Conservation (phyloP, 2,888 invertebrate species). For the Tupiocoris notatus region DNA sequence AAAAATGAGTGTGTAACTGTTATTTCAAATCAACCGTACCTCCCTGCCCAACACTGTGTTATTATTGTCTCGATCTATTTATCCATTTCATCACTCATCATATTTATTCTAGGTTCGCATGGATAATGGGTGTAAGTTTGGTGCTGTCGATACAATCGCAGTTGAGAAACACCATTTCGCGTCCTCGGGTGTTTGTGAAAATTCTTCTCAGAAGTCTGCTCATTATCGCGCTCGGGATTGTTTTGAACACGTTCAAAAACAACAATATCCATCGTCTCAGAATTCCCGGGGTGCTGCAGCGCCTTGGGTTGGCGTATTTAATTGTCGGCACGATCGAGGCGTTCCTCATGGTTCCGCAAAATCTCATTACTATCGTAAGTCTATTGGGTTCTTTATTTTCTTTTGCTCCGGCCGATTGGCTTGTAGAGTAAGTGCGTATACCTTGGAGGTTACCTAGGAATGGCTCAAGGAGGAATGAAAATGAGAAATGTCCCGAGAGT, state of each 20-base stretch:
- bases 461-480: too few relatives aligned
- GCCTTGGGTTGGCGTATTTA: conserved; percentile 76
- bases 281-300: conserved; percentile 78
- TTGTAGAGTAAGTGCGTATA: too few relatives aligned
- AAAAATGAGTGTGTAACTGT: too few relatives aligned
- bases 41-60: too few relatives aligned
- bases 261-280: conserved; percentile 58
- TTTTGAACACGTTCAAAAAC: conserved; percentile 58
- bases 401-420: background rate
- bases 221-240: conserved; percentile 65
- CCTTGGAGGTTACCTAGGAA: too few relatives aligned
- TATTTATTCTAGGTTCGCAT: conserved; percentile 81
- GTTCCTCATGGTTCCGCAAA: conserved; percentile 55
- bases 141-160: conserved; percentile 70
- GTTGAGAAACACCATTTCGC: conserved; percentile 64
- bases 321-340: conserved; percentile 70
- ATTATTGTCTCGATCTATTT: too few relatives aligned
- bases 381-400: background rate
- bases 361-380: conserved; percentile 50
- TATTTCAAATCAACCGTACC: too few relatives aligned
- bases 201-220: conserved; percentile 61
- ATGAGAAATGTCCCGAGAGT: too few relatives aligned
- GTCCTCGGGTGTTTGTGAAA: conserved; percentile 57
- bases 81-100: too few relatives aligned
- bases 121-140: conserved; percentile 82